A percentile compares a stretch with the other conserved stretches of the same genome.
Conservation (phyloP, 2,888 invertebrate genomes). For the Oscheius sp. region DNA sequence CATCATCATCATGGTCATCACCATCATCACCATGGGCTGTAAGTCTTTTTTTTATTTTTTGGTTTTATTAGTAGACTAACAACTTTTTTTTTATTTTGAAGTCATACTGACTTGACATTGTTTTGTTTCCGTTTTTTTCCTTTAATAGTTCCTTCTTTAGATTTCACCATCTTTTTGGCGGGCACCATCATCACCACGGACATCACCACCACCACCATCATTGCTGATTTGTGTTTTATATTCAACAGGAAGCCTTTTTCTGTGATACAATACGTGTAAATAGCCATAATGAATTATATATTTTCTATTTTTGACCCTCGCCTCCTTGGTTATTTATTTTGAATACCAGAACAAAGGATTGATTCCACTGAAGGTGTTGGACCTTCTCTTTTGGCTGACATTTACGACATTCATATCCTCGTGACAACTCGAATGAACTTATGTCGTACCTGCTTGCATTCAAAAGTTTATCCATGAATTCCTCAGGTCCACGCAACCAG, state of each 20-base stretch:
- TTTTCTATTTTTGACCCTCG: constrained; percentile 61
- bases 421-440: no score
- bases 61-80: no score
- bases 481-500: no score
- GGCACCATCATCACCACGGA: not conserved
- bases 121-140: no score
- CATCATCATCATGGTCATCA: constrained; percentile 60
- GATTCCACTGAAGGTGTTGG: constrained; percentile 63
- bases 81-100: no score
- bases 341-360: constrained; percentile 62
- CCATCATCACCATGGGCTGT: constrained; percentile 63
- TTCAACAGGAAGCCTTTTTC: no score
- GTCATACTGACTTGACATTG: no score
- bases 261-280: constrained; percentile 63
- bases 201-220: not conserved
- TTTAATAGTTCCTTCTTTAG: not conserved
- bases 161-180: not conserved
- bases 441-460: no score
- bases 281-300: constrained; percentile 63
- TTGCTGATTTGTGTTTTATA: not conserved
- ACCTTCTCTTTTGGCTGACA: constrained; percentile 64
- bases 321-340: constrained; percentile 64
- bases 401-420: constrained; percentile 69
- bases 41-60: constrained; percentile 35
- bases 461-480: no score